Evolutionary conservation across 2,888 invertebrate genomes (phyloP).

Genomic region (Yponomeuta evonymella): DNA sequence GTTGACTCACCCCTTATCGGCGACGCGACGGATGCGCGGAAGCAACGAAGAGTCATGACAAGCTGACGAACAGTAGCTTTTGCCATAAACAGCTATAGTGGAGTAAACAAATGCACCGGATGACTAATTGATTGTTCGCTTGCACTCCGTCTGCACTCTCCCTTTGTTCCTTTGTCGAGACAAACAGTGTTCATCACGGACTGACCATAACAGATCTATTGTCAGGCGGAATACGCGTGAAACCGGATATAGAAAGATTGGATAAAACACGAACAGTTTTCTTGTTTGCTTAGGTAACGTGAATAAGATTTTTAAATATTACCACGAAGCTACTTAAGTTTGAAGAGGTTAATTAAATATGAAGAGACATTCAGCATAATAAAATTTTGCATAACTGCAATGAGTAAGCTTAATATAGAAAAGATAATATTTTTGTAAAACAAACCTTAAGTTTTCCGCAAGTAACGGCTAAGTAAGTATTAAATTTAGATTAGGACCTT

Average conservation of each 20-base stretch:
- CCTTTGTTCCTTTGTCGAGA: constrained; percentile 66
- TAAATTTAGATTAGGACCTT: neutral
- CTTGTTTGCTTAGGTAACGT: neutral
- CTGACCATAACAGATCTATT: neutral
- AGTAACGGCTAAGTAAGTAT: no score
- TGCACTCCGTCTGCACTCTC: constrained; percentile 28
- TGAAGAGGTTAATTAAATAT: neutral
- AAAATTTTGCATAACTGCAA: no score
- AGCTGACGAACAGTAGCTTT: constrained; percentile 58
- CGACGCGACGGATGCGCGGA: constrained; percentile 63
- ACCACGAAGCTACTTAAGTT: neutral
- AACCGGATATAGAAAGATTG: neutral
- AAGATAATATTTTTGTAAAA: no score
- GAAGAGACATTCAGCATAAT: no score
- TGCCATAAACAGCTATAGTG: constrained; percentile 46
- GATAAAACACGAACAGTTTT: neutral
- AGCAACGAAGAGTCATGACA: constrained; percentile 44
- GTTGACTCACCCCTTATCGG: constrained; percentile 65
- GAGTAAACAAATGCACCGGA: constrained; percentile 46
- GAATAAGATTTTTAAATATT: neutral
- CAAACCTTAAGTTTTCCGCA: no score
- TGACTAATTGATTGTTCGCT: constrained; percentile 56
- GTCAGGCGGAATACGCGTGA: neutral
- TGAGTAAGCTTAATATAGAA: no score
- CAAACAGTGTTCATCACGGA: neutral